Conservation (phyloP, 2,113 vertebrate genomes). For the Morone chrysops region DNA sequence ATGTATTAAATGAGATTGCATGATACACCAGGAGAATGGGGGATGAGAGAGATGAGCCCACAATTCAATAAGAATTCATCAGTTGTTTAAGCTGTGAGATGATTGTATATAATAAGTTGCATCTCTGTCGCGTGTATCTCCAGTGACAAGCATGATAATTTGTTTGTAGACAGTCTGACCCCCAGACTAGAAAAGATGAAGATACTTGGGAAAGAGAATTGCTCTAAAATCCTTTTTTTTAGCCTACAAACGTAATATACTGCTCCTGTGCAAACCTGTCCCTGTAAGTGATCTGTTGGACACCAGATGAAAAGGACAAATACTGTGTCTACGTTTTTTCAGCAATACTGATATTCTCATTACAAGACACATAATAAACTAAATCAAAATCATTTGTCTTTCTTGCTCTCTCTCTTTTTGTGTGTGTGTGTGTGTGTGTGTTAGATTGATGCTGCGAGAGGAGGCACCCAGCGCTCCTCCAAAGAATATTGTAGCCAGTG, state of each 20-base stretch:
- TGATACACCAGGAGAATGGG: constrained; percentile 36
- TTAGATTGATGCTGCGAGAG: constrained; percentile 93
- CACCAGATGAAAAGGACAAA: neutral
- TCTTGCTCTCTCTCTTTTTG: neutral
- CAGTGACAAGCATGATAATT: constrained; percentile 36
- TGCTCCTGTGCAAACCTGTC: neutral
- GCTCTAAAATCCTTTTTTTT: neutral
- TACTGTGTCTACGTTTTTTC: neutral
- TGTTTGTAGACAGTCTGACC: constrained; percentile 20
- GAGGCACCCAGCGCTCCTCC: constrained; percentile 95
- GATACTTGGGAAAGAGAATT: neutral
- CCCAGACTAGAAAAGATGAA: constrained; percentile 20
- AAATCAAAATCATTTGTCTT: constrained; percentile 27
- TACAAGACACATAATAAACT: constrained; percentile 4
- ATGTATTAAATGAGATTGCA: constrained; percentile 53
- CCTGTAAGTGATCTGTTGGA: neutral
- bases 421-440: constrained; percentile 1
- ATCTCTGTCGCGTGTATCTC: constrained; percentile 7
- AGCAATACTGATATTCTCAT: constrained; percentile 21
- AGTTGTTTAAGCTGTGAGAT: constrained; percentile 46
- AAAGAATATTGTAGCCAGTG: constrained; percentile 96
- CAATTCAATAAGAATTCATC: constrained; percentile 58
- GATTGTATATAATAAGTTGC: constrained; percentile 35
- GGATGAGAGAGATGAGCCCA: constrained; percentile 35
- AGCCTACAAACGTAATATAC: neutral